Evolutionary conservation across 2,797 vertebrate species (phyloP).

Genomic region (Prionace glauca): DNA sequence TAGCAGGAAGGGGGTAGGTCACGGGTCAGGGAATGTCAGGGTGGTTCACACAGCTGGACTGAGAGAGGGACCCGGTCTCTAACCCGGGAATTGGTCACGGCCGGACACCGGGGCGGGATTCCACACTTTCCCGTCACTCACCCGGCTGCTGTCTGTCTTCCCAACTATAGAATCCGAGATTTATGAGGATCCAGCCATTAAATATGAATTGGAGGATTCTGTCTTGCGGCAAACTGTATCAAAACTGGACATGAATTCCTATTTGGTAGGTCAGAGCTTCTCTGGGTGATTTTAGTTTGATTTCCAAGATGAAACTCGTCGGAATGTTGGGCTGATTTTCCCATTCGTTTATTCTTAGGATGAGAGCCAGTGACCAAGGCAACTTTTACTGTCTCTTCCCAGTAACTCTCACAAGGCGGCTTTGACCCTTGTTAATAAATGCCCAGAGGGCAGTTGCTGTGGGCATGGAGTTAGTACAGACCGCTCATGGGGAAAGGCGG

Average conservation of each 20-base stretch:
- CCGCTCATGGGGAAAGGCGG: too few species aligned
- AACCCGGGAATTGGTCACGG: not conserved
- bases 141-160: not conserved
- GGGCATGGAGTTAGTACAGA: too few species aligned
- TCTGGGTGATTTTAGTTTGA: not conserved
- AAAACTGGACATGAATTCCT: constrained; percentile 1
- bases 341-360: not conserved
- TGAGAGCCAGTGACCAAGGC: not conserved
- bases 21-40: too few species aligned
- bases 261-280: constrained; percentile 36
- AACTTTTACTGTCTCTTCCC: not conserved
- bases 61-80: too few species aligned
- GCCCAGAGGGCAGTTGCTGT: not conserved
- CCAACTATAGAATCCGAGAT: not conserved
- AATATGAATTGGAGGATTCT: constrained; percentile 27
- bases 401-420: not conserved
- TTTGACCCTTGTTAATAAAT: not conserved
- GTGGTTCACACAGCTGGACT: not conserved
- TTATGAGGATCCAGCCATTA: constrained; percentile 42
- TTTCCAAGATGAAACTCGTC: not conserved
- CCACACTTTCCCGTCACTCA: not conserved
- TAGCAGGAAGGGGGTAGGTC: too few species aligned
- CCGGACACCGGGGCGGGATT: not conserved
- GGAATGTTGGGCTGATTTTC: not conserved
- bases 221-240: not conserved